Evolutionary conservation across 2,888 invertebrate genomes (phyloP), one percentile per base, ranked within the genome.

Genomic region (Pristionchus maxplancki): DNA sequence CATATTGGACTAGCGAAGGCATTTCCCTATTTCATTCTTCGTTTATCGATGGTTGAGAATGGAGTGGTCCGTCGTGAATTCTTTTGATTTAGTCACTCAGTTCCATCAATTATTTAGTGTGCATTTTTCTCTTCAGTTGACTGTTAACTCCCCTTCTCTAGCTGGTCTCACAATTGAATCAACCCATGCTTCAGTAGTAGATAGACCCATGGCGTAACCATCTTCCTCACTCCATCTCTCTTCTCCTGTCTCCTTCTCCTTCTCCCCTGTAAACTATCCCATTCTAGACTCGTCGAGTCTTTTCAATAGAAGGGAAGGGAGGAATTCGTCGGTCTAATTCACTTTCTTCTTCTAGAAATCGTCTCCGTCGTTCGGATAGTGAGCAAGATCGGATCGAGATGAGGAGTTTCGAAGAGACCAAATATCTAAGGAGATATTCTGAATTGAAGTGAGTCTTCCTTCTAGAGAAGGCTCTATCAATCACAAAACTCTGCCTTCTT

Each of bases 331-430:
- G 6, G 31, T 50, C 15, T 83, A 83, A 83, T 83, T 31, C 24
- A 83, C 6, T 48, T 48, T 81, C 1, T 83, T 34, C 78, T 88
- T 67, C 34, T 48, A 88, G 88, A 83, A 81, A 88, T 50, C 81
- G 88, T 81, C 82, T 88, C n/a, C 88, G 88, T 62, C 82, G 88
- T 44, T 50, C 88, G 82, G 88, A 88, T 67, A 58, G 58, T 82
- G 88, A 88, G 50, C 88, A 88, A 53, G 88, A 81, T 34, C 82
- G 88, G 48, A 81, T 88, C 40, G 88, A 88, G 67, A 88, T 88
- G 88, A 88, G 50, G 34, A 88, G 88, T 67, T 88, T 88, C 71
- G 88, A 88, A 53, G 88, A 88, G 83, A 88, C 88, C 8, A 81
- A 53, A 34, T 88, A 88, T 67, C 88, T 88, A 44, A 81, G 88